Evolutionary conservation across 2,888 invertebrate species (phyloP), one percentile per base, ranked within the genome.

Genomic region (Lycocerus yunnanus): DNA sequence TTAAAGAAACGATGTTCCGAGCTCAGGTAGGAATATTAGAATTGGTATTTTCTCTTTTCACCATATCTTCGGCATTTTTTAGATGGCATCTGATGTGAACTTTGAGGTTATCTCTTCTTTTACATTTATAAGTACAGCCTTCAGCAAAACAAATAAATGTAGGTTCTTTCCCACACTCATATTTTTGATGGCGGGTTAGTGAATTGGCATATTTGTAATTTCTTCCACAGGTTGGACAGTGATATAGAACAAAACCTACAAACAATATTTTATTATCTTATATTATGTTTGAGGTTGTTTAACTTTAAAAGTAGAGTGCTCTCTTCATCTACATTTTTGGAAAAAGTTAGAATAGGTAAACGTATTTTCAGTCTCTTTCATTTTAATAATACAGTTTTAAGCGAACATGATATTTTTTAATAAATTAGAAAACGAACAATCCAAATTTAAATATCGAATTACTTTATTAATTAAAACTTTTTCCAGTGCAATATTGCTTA

Each of bases 101-200:
- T 61, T 69, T 73, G 5, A 73, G 68, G 58, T 69, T 63, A 27
- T 16, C 20, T 18, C 58, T 73, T 15, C 73, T 68, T 68, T 73
- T 73, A 16, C 68, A 70, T 15, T 58, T 70, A 63, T 58, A 63
- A 27, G 24, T 15, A 59, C 70, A 70, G 24, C 24, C 69, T 24
- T 69, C 24, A n/a, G 61, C 18, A 15, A 60, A 60, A 71, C 71
- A 71, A 14, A 58, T 24, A 20, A 83, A 83, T 69, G 79, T 88
- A 1, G 91, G 90, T 78, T 87, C 87, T 72, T 89, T 88, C 70
- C 91, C 90, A 80, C 91, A 91, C 80, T 91, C 90, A 79, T 89
- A 88, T 72, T 88, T 88, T 77, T 89, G 66, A 66, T 24, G 61
- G 2, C 61, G 61, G n/a, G 61, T 18, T 63, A 63, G n/a, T 2